phyloP scores from a whole-genome alignment of 2,888 invertebrate genomes.

The Lumbricus terrestris region DNA sequence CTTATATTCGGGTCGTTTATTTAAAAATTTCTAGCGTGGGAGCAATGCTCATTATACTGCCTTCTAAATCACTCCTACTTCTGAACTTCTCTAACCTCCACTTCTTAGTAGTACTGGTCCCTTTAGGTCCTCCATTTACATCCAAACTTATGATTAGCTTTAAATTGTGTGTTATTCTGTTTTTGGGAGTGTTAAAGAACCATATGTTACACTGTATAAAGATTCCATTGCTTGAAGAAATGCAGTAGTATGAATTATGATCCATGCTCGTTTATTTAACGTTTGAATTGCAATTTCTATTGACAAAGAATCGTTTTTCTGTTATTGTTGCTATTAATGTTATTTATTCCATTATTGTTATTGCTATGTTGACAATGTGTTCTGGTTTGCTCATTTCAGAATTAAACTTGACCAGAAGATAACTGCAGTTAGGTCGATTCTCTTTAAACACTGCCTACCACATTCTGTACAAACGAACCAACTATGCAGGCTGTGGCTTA shows the following conservation, averaged over 20 bases:
- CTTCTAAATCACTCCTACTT: no score
- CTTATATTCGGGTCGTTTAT: no score
- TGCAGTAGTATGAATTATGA: background rate
- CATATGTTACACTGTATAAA: no score
- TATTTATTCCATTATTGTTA: background rate
- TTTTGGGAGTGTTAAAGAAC: no score
- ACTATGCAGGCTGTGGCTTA: background rate
- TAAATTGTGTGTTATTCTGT: no score
- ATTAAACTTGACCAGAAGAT: background rate
- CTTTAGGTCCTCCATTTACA: no score
- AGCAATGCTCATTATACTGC: no score
- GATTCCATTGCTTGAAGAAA: no score
- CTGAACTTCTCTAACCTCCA: no score
- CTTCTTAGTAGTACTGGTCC: no score
- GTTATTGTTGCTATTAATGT: slow-evolving; percentile 11
- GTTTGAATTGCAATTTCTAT: background rate
- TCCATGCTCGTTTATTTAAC: background rate
- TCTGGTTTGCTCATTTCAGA: background rate
- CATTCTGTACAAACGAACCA: background rate
- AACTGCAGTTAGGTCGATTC: background rate
- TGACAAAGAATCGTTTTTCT: background rate
- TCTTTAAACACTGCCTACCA: background rate
- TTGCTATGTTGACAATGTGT: background rate
- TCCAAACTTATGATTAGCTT: no score
- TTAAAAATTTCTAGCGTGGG: no score